Evolutionary conservation across 2,888 invertebrate genomes (phyloP).

Genomic region (Nomada fabriciana): DNA sequence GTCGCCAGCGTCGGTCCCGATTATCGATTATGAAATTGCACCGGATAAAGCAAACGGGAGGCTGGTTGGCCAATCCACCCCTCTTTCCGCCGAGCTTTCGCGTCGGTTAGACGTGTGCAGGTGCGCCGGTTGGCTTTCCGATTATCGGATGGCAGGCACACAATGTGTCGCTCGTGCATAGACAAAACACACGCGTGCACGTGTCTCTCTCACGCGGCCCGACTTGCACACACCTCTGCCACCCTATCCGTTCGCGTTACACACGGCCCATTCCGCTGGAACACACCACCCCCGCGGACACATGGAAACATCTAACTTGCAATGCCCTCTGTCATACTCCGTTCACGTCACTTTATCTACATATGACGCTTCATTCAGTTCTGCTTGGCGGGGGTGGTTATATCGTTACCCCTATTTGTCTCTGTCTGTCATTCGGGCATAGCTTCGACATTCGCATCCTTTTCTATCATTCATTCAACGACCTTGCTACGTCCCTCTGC

Average conservation of each 20-base stretch:
- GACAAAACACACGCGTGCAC: conserved; percentile 20
- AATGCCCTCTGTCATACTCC: conserved; percentile 34
- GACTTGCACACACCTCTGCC: conserved; percentile 50
- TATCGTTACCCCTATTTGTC: conserved; percentile 33
- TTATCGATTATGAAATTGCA: conserved; percentile 77
- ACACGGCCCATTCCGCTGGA: background rate
- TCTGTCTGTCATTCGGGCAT: background rate
- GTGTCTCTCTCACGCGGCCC: conserved; percentile 14
- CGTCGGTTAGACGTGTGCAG: conserved; percentile 28
- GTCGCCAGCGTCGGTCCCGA: conserved; percentile 33
- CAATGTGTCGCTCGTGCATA: background rate
- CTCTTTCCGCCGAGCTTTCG: background rate
- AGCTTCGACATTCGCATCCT: background rate
- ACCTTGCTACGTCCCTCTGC: background rate
- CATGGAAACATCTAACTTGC: background rate
- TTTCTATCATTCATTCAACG: background rate
- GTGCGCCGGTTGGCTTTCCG: conserved; percentile 66
- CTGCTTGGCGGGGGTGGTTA: conserved; percentile 6
- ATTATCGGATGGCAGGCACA: conserved; percentile 66
- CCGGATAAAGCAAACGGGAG: conserved; percentile 71
- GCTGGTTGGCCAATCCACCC: conserved; percentile 4
- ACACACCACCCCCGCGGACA: background rate
- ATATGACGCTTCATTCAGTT: conserved; percentile 42
- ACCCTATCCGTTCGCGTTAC: conserved; percentile 29
- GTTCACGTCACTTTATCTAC: conserved; percentile 54